Percentiles rank a stretch among this genome's conserved stretches.
These are phyloP conservation scores for Plutella xylostella DNA, from an alignment of 2,888 invertebrate genomes.

Conservation along the genomic window DNA sequence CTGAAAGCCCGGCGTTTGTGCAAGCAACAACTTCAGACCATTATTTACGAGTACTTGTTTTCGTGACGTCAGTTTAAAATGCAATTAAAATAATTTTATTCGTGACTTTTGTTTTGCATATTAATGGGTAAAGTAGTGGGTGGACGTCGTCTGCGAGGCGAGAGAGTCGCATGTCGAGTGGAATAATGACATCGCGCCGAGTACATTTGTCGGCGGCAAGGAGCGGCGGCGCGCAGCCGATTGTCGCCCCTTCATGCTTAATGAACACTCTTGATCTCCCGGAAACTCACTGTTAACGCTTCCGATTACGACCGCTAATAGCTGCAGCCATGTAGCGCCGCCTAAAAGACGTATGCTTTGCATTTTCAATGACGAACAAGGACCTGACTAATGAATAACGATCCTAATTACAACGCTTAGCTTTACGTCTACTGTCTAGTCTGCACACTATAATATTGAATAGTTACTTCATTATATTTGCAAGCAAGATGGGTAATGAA, in stretches of 20 bases:
- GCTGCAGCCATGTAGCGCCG: no score
- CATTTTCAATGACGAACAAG: no score
- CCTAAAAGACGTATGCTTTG: no score
- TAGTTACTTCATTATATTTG: no score
- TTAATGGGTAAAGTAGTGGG: conserved; percentile 35
- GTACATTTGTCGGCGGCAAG: conserved; percentile 30
- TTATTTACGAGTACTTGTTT: neutral
- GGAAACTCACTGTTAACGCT: conserved; percentile 8
- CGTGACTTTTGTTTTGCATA: conserved; percentile 48
- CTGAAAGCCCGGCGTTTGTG: neutral
- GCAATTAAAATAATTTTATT: conserved; percentile 26
- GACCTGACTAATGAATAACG: no score
- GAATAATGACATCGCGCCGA: conserved; percentile 34
- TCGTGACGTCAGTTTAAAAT: conserved; percentile 27
- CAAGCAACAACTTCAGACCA: neutral
- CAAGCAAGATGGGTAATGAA: no score
- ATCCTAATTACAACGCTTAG: no score
- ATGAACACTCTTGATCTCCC: conserved; percentile 27
- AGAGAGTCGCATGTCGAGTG: conserved; percentile 32
- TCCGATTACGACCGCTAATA: conserved; percentile 4
- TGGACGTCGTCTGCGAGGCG: conserved; percentile 25
- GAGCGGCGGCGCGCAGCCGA: conserved; percentile 20
- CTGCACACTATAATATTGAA: no score
- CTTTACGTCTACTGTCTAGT: no score
- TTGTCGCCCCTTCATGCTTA: conserved; percentile 26